A percentile compares a stretch with the other conserved stretches of the same genome.
phyloP scores from a whole-genome alignment of 2,888 invertebrate species.

The Anorthoa munda region DNA sequence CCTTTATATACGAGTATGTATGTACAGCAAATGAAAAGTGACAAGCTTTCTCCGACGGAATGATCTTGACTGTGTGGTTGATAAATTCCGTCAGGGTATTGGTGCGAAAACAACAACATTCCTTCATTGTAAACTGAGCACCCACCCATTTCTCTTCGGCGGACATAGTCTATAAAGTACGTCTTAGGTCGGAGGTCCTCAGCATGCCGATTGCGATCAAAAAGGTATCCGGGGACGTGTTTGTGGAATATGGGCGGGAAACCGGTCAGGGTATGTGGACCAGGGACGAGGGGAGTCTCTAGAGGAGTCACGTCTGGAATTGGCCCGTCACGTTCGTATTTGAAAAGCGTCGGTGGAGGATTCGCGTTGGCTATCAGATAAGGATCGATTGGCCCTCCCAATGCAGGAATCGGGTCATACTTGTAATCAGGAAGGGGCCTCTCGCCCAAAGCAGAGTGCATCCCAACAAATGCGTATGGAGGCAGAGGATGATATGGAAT shows the following conservation, averaged over 20 bases:
- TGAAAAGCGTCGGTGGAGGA: conserved; percentile 84
- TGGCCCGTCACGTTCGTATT: conserved; percentile 86
- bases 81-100: conserved; percentile 55
- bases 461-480: conserved; percentile 85
- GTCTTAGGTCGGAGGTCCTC: conserved; percentile 88
- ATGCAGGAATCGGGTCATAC: conserved; percentile 83
- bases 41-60: conserved; percentile 67
- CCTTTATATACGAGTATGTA: conserved; percentile 59
- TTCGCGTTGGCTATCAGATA: conserved; percentile 80
- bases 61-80: conserved; percentile 42
- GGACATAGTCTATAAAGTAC: conserved; percentile 90
- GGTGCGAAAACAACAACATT: conserved; percentile 78
- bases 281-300: conserved; percentile 79
- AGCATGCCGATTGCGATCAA: conserved; percentile 85
- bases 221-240: conserved; percentile 88
- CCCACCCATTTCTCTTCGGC: conserved; percentile 90
- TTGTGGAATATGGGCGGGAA: conserved; percentile 88
- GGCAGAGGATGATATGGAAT: conserved; percentile 83
- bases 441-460: conserved; percentile 86
- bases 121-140: conserved; percentile 89
- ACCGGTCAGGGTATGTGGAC: conserved; percentile 86
- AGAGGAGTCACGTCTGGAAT: conserved; percentile 84
- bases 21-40: conserved; percentile 75
- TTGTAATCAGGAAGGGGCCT: conserved; percentile 85
- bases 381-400: conserved; percentile 86